A percentile compares a stretch with the other conserved stretches of the same genome.
Conservation (phyloP, 2,888 invertebrate genomes). For the Lasioglossum morio region DNA sequence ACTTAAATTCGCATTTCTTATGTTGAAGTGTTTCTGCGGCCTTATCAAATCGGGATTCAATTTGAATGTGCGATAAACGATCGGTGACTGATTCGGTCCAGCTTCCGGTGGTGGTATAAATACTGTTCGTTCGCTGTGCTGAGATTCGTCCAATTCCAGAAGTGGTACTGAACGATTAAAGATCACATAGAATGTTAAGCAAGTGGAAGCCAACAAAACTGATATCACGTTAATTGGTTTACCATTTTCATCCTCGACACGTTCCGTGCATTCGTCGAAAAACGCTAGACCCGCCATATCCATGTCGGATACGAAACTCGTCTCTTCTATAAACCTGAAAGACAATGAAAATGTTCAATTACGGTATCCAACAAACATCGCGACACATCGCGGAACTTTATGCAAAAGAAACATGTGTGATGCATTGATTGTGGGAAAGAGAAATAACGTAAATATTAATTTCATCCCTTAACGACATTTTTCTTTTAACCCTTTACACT, state of each 20-base stretch:
- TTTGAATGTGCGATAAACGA: constrained; percentile 87
- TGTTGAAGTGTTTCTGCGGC: constrained; percentile 80
- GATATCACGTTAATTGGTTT: constrained; percentile 28
- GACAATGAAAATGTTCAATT: constrained; percentile 11
- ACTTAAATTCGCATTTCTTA: constrained; percentile 81
- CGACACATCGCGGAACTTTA: neutral
- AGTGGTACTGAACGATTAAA: constrained; percentile 84
- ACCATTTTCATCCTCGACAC: constrained; percentile 86
- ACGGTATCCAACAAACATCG: neutral
- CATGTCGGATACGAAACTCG: constrained; percentile 99
- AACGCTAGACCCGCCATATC: constrained; percentile 96
- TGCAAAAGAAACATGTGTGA: too few relatives aligned
- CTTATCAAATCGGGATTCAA: constrained; percentile 87
- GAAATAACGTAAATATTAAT: too few relatives aligned
- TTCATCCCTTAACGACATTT: too few relatives aligned
- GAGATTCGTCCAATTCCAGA: constrained; percentile 92
- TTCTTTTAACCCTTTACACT: too few relatives aligned
- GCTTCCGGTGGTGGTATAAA: constrained; percentile 97
- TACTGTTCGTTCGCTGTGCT: constrained; percentile 95
- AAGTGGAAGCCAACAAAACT: neutral
- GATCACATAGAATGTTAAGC: neutral
- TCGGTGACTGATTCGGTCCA: constrained; percentile 81
- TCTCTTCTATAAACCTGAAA: constrained; percentile 97
- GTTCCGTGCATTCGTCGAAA: constrained; percentile 98
- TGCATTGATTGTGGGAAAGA: too few relatives aligned